Evolutionary conservation across 2,113 vertebrate species (phyloP), one percentile per base, ranked within the genome.

Genomic region (Heptranchias perlo): DNA sequence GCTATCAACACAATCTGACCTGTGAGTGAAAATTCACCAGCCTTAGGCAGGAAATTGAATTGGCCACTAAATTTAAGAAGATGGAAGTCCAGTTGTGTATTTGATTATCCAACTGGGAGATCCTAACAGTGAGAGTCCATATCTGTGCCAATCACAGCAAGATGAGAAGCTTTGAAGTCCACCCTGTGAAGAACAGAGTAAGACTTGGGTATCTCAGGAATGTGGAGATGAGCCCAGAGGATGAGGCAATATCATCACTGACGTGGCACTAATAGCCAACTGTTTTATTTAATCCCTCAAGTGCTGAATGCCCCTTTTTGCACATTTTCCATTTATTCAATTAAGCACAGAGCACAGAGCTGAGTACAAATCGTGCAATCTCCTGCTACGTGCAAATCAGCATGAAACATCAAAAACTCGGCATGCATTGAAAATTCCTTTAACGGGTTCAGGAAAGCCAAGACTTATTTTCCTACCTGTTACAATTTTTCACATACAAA

Each of bases 201-300:
- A 28, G 23, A 6, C 14, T 93, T 23, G 18, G 58, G 89, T 23
- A 93, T 93, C 89, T 62, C 89, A 39, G 35, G 35, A 93, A 93
- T 93, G 89, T 61, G 16, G 58, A 93, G 11, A 35, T 62, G 52
- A 92, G 31, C 54, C 64, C 58, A 39, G 35, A 62, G 58, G 89
- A 1, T 93, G 5, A 8, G 39, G 58, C 23, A n/a, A 62, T n/a
- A 62, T 62, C 58, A 93, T 93, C 58, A 93, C 58, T 93, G 58
- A 93, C n/a, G 23, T 62, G 61, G 14, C 89, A 93, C 58, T 93
- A 93, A 93, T 39, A 93, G n/a, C 35, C 35, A 61, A 61, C 58
- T 14, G 14, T 93, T 93, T 93, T 93, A 93, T 93, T 93, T 93
- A 62, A 93, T 61, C 18, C 89, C 61, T 62, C 58, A 39, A 93